Evolutionary conservation across 2,888 invertebrate species (phyloP), one percentile per base, ranked within the genome.

Genomic region (Temnothorax ravouxi): DNA sequence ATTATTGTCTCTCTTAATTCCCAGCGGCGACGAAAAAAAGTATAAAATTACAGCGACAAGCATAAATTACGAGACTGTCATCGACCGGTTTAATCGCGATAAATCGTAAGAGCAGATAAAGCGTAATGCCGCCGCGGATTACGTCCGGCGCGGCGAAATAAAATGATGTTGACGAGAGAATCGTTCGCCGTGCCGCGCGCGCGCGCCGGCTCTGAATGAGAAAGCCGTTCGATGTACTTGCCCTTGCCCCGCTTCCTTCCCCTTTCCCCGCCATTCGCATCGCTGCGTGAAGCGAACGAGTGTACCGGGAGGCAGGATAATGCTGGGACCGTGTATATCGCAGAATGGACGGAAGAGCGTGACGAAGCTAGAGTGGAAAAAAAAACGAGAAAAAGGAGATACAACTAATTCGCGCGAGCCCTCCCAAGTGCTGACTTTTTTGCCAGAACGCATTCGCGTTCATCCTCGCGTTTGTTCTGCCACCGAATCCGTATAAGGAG

Each of bases 141-240:
- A 59, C 44, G 47, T 79, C 25, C 79, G 59, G 50, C 38, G 25
- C 79, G 59, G 50, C 38, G 25, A 47, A 80, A 71, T 61, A 69
- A 71, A 80, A 61, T 54, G 21, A 13, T 56, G 47, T 38, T 62
- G 74, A 82, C 50, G 59, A 47, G 67, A 52, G 75, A 66, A 66
- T 25, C 54, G 44, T 47, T 34, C 34, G 29, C 29, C 29, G 29
- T 29, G 3, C 29, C 29, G 29, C n/a, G n/a, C n/a, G n/a, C n/a
- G n/a, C n/a, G n/a, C 29, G 41, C 5, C 83, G 85, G 85, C 86
- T 86, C 88, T 88, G 88, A 90, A 90, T 90, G 89, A 88, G 85
- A 91, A 89, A 91, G 90, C 88, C 83, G 87, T 90, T 87, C 87
- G 91, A 89, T 89, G 91, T 89, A 90, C 25, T 25, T n/a, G n/a